These are phyloP conservation scores for Ceraclea dissimilis DNA, from an alignment of 2,888 invertebrate genomes.

Conservation along the genomic window DNA sequence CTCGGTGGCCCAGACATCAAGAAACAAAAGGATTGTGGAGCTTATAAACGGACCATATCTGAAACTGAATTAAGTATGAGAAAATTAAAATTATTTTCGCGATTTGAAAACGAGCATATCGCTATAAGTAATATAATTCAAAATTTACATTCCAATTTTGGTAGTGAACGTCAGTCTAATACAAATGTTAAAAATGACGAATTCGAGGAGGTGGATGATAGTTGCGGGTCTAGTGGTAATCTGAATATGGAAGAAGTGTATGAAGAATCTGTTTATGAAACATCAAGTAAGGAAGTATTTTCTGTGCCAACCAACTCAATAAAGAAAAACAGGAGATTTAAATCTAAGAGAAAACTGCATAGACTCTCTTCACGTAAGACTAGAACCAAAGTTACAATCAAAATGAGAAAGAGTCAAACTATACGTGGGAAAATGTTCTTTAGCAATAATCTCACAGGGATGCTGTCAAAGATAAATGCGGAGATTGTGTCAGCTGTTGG, in stretches of 20 bases:
- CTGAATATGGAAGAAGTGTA: background rate
- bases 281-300: background rate
- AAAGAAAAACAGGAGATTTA: background rate
- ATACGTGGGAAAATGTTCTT: background rate
- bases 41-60: background rate
- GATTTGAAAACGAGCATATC: background rate
- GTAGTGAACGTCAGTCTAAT: background rate
- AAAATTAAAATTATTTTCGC: background rate
- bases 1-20: background rate
- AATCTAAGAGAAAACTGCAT: background rate
- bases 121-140: background rate
- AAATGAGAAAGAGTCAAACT: conserved; percentile 6
- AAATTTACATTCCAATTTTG: background rate
- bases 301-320: background rate
- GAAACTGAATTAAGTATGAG: background rate
- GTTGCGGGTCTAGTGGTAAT: background rate
- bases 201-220: background rate
- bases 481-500: conserved; percentile 8
- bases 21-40: background rate
- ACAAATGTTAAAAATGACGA: no score
- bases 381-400: conserved; percentile 9
- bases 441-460: conserved; percentile 4
- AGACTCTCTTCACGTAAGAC: background rate
- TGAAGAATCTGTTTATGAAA: background rate
- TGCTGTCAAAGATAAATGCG: conserved; percentile 8